Evolutionary conservation across 1,140 invertebrate species (phyloP).

Genomic region (Leptopilina clavipes): DNA sequence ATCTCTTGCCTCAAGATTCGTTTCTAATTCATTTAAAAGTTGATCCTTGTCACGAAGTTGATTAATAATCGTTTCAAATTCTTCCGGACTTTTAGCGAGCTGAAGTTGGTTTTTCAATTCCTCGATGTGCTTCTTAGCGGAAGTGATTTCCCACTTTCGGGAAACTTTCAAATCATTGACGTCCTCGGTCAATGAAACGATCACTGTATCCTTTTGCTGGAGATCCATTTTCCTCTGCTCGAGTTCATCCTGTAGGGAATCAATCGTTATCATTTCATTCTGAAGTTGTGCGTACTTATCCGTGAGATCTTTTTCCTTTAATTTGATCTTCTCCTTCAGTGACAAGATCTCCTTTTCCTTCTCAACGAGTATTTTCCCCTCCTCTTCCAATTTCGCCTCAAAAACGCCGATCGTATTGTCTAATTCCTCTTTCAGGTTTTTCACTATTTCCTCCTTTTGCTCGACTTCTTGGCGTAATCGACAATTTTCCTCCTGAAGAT

Average conservation of each 20-base stretch:
- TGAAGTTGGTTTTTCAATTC: conserved; percentile 52
- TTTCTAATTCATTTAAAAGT: conserved; percentile 61
- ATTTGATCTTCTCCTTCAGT: conserved; percentile 49
- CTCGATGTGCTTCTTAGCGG: conserved; percentile 10
- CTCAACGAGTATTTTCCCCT: background rate
- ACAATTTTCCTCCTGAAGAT: too few relatives aligned
- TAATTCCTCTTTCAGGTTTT: conserved; percentile 67
- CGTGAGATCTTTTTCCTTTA: conserved; percentile 77
- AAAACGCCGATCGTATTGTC: conserved; percentile 58
- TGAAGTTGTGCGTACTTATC: conserved; percentile 60
- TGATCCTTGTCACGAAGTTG: conserved; percentile 66
- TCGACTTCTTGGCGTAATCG: conserved; percentile 49
- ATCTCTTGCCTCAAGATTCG: conserved; percentile 57
- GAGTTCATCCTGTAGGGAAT: conserved; percentile 60
- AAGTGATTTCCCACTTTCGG: conserved; percentile 55
- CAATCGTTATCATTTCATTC: conserved; percentile 57
- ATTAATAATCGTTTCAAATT: too few relatives aligned
- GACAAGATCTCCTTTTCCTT: conserved; percentile 58
- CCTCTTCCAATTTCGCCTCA: conserved; percentile 51
- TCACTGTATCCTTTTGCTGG: conserved; percentile 46
- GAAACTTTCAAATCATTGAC: conserved; percentile 49
- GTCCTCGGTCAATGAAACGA: conserved; percentile 56
- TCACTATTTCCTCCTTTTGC: conserved; percentile 50
- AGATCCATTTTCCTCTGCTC: conserved; percentile 48
- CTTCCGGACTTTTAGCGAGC: conserved; percentile 61